Evolutionary conservation across 2,888 invertebrate genomes (phyloP).

Genomic region (Geophilus truncorum): DNA sequence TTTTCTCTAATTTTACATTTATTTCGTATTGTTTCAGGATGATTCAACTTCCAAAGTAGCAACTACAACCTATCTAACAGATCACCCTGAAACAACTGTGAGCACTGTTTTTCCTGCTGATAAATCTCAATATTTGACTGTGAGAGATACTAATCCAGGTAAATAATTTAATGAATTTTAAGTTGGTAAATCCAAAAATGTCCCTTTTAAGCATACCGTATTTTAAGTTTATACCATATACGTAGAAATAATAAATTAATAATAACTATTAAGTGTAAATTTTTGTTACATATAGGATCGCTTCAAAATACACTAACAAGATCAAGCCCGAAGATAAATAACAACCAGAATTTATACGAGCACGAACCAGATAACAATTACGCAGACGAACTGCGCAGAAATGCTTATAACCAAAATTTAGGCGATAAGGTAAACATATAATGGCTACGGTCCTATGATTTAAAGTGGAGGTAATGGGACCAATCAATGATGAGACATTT

Average conservation of each 20-base stretch:
- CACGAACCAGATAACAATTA: slow-evolving; percentile 43
- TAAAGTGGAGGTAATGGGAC: too few relatives aligned
- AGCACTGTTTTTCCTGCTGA: slow-evolving; percentile 36
- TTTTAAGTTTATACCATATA: too few relatives aligned
- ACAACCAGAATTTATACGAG: slow-evolving; percentile 40
- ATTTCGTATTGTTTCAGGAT: slow-evolving; percentile 34
- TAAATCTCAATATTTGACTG: slow-evolving; percentile 34
- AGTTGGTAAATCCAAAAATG: too few relatives aligned
- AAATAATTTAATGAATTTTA: not conserved
- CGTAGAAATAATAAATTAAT: too few relatives aligned
- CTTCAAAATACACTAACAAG: slow-evolving; percentile 51
- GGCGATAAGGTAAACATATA: slow-evolving; percentile 40
- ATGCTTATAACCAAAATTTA: slow-evolving; percentile 44
- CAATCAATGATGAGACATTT: too few relatives aligned
- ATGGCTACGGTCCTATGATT: too few relatives aligned
- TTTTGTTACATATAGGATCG: too few relatives aligned
- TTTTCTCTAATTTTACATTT: not conserved
- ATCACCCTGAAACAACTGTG: slow-evolving; percentile 35
- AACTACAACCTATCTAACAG: slow-evolving; percentile 35
- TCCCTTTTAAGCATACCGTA: too few relatives aligned
- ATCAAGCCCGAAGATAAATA: slow-evolving; percentile 39
- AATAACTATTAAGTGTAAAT: too few relatives aligned
- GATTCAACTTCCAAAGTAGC: slow-evolving; percentile 31
- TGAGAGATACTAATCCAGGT: slow-evolving; percentile 36
- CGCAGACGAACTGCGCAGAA: slow-evolving; percentile 44